Percentiles rank a stretch among this genome's conserved stretches.
Conservation (phyloP, 2,888 invertebrate genomes). For the Apocheima hispidaria region DNA sequence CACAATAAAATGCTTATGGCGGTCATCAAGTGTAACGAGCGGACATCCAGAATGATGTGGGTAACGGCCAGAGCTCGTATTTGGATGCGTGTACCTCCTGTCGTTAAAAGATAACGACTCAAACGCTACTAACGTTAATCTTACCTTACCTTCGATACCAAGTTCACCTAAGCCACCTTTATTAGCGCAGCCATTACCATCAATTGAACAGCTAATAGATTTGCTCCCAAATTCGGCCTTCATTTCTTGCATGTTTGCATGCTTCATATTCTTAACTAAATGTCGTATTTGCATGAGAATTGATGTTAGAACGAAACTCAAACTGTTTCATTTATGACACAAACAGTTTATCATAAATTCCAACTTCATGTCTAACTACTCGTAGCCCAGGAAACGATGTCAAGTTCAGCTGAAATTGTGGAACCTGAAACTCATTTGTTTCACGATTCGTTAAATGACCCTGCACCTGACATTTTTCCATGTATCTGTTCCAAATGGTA, state of each 20-base stretch:
- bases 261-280: slow-evolving; percentile 39
- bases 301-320: slow-evolving; percentile 35
- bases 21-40: slow-evolving; percentile 69
- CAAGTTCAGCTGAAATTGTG: slow-evolving; percentile 32
- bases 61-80: slow-evolving; percentile 62
- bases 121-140: slow-evolving; percentile 65
- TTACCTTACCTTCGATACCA: slow-evolving; percentile 60
- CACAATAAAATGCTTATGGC: slow-evolving; percentile 68
- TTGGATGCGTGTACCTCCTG: slow-evolving; percentile 58
- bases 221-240: slow-evolving; percentile 48
- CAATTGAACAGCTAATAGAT: slow-evolving; percentile 53
- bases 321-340: slow-evolving; percentile 33
- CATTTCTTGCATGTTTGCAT: slow-evolving; percentile 57
- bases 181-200: slow-evolving; percentile 59
- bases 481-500: slow-evolving; percentile 35
- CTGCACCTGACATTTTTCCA: slow-evolving; percentile 42
- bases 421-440: slow-evolving; percentile 27
- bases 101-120: slow-evolving; percentile 69
- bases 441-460: slow-evolving; percentile 28
- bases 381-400: slow-evolving; percentile 29
- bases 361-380: slow-evolving; percentile 26
- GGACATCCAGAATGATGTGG: slow-evolving; percentile 65
- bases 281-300: slow-evolving; percentile 49
- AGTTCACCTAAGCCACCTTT: slow-evolving; percentile 61
- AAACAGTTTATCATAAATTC: slow-evolving; percentile 25